A percentile compares a stretch with the other conserved stretches of the same genome.
Conservation (phyloP, 1,140 invertebrate genomes). For the Bombus waltoni region DNA sequence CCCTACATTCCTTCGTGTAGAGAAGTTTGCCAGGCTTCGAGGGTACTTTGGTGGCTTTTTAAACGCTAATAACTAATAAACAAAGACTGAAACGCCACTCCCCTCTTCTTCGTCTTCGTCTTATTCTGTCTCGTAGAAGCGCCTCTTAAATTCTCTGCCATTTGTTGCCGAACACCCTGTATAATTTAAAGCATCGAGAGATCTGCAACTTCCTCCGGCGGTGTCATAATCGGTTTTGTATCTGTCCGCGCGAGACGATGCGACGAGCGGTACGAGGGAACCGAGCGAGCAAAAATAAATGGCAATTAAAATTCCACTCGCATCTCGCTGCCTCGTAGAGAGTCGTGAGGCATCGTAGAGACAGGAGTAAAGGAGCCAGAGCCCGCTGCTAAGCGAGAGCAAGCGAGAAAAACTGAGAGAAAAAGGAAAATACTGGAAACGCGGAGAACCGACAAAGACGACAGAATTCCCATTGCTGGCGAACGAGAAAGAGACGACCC, state of each 20-base stretch:
- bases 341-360: slow-evolving; percentile 48
- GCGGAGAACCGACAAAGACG: not conserved
- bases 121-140: not conserved
- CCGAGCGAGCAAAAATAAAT: slow-evolving; percentile 67
- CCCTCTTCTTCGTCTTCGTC: not conserved
- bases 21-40: not conserved
- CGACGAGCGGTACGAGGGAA: slow-evolving; percentile 47
- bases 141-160: not conserved
- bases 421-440: slow-evolving; percentile 9
- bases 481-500: not conserved
- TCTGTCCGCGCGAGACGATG: slow-evolving; percentile 55
- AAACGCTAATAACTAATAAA: not conserved
- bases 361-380: slow-evolving; percentile 1
- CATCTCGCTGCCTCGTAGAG: slow-evolving; percentile 56
- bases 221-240: slow-evolving; percentile 68
- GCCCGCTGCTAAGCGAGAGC: not conserved
- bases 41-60: not conserved
- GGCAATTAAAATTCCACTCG: slow-evolving; percentile 69
- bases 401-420: slow-evolving; percentile 11
- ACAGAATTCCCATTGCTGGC: not conserved
- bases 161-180: slow-evolving; percentile 9
- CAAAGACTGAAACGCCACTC: not conserved
- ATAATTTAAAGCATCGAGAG: slow-evolving; percentile 62
- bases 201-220: slow-evolving; percentile 61
- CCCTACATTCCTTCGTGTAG: not conserved